These are phyloP conservation scores for Callipepla squamata DNA, from an alignment of 2,113 vertebrate genomes.

Conservation along the genomic window DNA sequence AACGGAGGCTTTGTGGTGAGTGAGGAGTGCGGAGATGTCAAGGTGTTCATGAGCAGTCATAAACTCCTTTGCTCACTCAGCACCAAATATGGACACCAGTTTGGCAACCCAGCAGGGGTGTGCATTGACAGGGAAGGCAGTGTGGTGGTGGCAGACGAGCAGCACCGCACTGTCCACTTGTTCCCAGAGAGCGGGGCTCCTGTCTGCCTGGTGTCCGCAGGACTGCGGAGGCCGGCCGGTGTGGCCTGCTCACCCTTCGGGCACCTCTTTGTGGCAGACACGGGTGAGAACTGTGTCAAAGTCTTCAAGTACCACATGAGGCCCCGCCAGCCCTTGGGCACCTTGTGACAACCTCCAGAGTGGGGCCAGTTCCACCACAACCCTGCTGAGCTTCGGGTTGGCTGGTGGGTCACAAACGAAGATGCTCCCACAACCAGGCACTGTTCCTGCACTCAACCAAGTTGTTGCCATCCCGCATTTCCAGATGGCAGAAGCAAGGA, in stretches of 20 bases:
- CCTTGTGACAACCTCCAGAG: neutral
- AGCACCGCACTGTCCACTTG: slow-evolving; percentile 50
- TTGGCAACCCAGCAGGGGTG: slow-evolving; percentile 70
- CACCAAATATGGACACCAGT: slow-evolving; percentile 5
- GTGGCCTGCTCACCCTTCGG: slow-evolving; percentile 69
- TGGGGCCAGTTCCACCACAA: neutral
- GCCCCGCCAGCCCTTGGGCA: neutral
- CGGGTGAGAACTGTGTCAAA: slow-evolving; percentile 62
- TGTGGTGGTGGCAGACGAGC: slow-evolving; percentile 67
- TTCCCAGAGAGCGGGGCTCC: slow-evolving; percentile 59
- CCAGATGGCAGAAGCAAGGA: neutral
- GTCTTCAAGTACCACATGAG: slow-evolving; percentile 59
- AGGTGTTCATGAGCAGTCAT: slow-evolving; percentile 51
- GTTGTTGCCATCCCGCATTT: neutral
- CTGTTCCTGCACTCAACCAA: neutral
- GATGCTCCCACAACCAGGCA: neutral
- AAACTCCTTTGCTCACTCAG: slow-evolving; percentile 65
- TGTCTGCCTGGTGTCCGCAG: slow-evolving; percentile 62
- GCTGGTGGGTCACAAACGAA: neutral
- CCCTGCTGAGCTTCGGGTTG: neutral
- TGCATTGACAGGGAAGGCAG: slow-evolving; percentile 51
- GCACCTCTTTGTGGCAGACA: slow-evolving; percentile 70
- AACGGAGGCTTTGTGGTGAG: slow-evolving; percentile 67
- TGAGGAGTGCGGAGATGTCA: slow-evolving; percentile 67
- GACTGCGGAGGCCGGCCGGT: slow-evolving; percentile 30